phyloP scores from a whole-genome alignment of 2,113 vertebrate species.

The Arvicanthis niloticus region DNA sequence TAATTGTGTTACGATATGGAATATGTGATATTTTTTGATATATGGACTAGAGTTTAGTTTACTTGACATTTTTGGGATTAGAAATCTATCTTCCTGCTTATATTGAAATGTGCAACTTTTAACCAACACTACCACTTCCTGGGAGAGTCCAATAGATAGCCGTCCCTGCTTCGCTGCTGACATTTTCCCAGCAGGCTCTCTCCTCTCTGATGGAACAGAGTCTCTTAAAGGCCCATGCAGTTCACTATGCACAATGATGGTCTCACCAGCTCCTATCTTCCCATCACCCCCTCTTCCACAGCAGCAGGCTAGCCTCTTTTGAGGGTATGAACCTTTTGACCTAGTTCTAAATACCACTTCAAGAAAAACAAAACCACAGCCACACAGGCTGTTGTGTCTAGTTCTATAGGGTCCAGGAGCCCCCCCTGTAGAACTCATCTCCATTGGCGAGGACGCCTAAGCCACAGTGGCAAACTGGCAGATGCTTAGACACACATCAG shows the following conservation, averaged over 20 bases:
- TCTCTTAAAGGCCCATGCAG: not conserved
- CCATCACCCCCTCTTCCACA: not conserved
- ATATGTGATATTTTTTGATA: not conserved
- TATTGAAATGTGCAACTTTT: not conserved
- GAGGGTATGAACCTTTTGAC: not conserved
- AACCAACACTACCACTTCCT: not conserved
- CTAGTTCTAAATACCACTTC: not conserved
- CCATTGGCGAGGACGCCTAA: not conserved
- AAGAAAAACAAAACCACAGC: not conserved
- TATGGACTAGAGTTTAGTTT: not conserved
- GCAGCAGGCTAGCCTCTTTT: not conserved
- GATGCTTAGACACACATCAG: not conserved
- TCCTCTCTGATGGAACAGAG: not conserved
- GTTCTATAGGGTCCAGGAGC: not conserved
- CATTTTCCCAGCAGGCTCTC: not conserved
- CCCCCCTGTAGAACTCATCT: not conserved
- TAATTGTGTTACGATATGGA: not conserved
- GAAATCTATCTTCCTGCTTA: not conserved
- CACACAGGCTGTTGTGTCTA: not conserved
- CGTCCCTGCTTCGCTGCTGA: not conserved
- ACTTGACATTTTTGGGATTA: not conserved
- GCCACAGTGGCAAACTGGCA: not conserved
- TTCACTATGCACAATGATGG: not conserved
- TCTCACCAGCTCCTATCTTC: not conserved
- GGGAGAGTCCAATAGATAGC: not conserved